These are phyloP conservation scores for Gonioctena quinquepunctata DNA, from an alignment of 1,140 invertebrate species.

Conservation along the genomic window DNA sequence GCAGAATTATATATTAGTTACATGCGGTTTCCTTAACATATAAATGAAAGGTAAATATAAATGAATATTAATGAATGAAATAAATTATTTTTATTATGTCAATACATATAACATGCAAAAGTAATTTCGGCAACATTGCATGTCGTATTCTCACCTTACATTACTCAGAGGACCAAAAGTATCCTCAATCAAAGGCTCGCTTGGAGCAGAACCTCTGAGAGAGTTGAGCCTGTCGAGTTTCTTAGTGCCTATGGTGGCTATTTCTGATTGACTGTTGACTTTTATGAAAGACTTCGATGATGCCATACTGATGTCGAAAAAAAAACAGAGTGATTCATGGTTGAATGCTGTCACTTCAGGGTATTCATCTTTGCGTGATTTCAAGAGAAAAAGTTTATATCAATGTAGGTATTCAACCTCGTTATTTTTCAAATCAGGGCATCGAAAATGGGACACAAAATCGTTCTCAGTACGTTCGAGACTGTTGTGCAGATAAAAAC, in stretches of 20 bases:
- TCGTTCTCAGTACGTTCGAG: too few species aligned
- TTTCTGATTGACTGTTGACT: constrained; percentile 82
- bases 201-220: constrained; percentile 65
- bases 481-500: too few species aligned
- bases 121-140: background rate
- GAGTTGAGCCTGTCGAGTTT: constrained; percentile 73
- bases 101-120: too few species aligned
- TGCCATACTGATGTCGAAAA: constrained; percentile 53
- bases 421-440: too few species aligned
- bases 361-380: background rate
- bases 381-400: too few species aligned
- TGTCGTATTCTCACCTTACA: constrained; percentile 65
- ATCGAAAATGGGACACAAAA: too few species aligned
- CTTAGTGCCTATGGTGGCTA: constrained; percentile 62
- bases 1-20: too few species aligned
- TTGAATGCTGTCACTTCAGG: background rate
- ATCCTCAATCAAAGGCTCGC: constrained; percentile 77
- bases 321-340: background rate
- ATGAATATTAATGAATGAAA: too few species aligned
- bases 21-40: too few species aligned
- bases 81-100: too few species aligned
- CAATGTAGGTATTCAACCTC: too few species aligned
- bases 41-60: too few species aligned
- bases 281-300: constrained; percentile 91
- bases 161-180: constrained; percentile 87